Percentiles rank a stretch among this genome's conserved stretches.
phyloP scores from a whole-genome alignment of 2,797 vertebrate species.

The Sandelia bainsii region DNA sequence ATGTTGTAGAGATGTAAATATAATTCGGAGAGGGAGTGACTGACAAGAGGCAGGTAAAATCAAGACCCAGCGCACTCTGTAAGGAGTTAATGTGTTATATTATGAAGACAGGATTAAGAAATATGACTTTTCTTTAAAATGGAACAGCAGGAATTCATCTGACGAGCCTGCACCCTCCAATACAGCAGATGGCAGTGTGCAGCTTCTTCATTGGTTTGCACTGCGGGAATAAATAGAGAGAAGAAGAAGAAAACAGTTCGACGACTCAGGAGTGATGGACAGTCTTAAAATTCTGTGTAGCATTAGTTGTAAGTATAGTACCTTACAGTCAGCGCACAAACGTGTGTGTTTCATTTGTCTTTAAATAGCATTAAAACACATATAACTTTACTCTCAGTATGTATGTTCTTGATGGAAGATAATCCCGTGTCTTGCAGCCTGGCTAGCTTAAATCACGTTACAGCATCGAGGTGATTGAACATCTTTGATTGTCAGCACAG shows the following conservation, averaged over 20 bases:
- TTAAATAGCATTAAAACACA: neutral
- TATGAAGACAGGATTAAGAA: too few relatives aligned
- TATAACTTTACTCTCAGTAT: fast-evolving
- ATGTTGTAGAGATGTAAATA: too few relatives aligned
- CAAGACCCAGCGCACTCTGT: too few relatives aligned
- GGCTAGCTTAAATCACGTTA: neutral
- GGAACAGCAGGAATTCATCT: too few relatives aligned
- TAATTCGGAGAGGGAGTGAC: too few relatives aligned
- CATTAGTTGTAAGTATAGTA: neutral
- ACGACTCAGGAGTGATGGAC: fast-evolving
- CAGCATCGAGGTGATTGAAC: neutral
- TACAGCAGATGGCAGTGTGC: too few relatives aligned
- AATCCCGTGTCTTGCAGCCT: neutral
- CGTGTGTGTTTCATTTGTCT: fast-evolving
- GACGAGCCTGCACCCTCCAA: too few relatives aligned
- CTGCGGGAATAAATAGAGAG: neutral
- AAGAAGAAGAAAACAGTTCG: neutral
- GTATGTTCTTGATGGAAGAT: neutral
- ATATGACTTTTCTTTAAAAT: too few relatives aligned
- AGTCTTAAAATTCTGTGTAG: fast-evolving
- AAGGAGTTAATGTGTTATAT: too few relatives aligned
- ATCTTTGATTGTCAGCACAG: neutral
- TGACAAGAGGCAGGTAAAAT: too few relatives aligned
- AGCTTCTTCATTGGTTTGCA: too few relatives aligned
- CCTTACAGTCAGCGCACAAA: fast-evolving